phyloP scores from a whole-genome alignment of 2,888 invertebrate genomes.

The Oegoconia quadripuncta region DNA sequence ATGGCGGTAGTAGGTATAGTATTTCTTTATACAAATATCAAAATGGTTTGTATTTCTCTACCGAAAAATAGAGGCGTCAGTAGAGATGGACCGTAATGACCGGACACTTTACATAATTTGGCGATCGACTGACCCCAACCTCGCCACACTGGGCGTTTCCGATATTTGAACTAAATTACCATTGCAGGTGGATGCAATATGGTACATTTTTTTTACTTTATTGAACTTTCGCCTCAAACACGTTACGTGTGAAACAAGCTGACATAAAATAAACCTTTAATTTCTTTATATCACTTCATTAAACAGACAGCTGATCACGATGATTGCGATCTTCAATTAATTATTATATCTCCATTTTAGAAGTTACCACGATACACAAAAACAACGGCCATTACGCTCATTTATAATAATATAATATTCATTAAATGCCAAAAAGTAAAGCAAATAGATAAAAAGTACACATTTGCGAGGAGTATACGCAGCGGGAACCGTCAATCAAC shows the following conservation, averaged over 20 bases:
- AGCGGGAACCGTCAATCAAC: slow-evolving; percentile 59
- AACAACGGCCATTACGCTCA: slow-evolving; percentile 1
- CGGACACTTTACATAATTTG: slow-evolving; percentile 73
- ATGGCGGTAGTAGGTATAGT: not conserved
- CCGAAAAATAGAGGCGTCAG: slow-evolving; percentile 53
- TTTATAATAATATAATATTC: slow-evolving; percentile 22
- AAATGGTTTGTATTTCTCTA: slow-evolving; percentile 18
- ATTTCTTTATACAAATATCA: slow-evolving; percentile 38
- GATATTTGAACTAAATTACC: slow-evolving; percentile 1
- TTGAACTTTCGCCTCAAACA: no score
- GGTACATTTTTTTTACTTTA: not conserved
- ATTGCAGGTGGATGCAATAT: not conserved
- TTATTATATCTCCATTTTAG: slow-evolving; percentile 12
- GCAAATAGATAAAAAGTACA: slow-evolving; percentile 45
- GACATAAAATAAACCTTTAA: no score
- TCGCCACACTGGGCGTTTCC: not conserved
- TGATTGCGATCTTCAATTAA: slow-evolving; percentile 3
- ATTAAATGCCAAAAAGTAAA: slow-evolving; percentile 36
- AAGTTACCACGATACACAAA: not conserved
- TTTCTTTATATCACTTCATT: not conserved
- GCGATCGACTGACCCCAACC: slow-evolving; percentile 57
- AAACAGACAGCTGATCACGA: not conserved
- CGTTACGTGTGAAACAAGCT: no score
- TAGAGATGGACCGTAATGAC: slow-evolving; percentile 62
- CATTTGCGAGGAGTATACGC: slow-evolving; percentile 28